These are phyloP conservation scores for Pseudolaguvia tuberculata DNA, from an alignment of 2,113 vertebrate genomes.

Conservation along the genomic window DNA sequence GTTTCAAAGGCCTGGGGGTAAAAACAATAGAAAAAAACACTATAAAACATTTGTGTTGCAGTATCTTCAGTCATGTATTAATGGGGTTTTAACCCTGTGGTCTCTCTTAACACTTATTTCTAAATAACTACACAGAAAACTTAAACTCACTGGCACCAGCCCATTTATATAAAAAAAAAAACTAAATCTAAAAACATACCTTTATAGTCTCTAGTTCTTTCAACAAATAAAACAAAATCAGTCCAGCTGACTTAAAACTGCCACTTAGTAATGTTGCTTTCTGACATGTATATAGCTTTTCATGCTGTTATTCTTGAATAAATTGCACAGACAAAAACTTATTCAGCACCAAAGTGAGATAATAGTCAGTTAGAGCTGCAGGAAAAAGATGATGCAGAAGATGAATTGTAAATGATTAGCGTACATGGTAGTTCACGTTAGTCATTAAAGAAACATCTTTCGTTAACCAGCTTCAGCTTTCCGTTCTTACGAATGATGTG, in stretches of 20 bases:
- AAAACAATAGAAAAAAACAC: constrained; percentile 4
- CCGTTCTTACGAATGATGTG: not conserved
- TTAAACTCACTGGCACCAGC: constrained; percentile 62
- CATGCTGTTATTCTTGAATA: constrained; percentile 51
- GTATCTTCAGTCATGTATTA: not conserved
- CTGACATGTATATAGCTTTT: constrained; percentile 41
- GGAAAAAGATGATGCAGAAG: not conserved
- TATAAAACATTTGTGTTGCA: not conserved
- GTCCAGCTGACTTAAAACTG: constrained; percentile 69
- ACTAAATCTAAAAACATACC: constrained; percentile 46
- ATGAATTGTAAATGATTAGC: not conserved
- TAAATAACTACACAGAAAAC: constrained; percentile 49
- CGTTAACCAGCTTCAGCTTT: constrained; percentile 3
- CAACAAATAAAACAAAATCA: constrained; percentile 60
- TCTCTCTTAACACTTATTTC: constrained; percentile 5
- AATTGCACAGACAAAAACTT: constrained; percentile 48
- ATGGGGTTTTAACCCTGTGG: not conserved
- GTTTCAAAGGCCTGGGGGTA: not conserved
- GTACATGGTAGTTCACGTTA: not conserved
- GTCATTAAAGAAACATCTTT: not conserved
- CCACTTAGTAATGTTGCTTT: constrained; percentile 38
- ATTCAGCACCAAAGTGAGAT: constrained; percentile 39
- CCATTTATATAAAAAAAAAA: constrained; percentile 55
- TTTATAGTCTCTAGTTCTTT: constrained; percentile 48
- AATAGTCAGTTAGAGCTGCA: constrained; percentile 10